A percentile compares a stretch with the other conserved stretches of the same genome.
These are phyloP conservation scores for Parnassius glacialis DNA, from an alignment of 2,888 invertebrate genomes.

Conservation along the genomic window DNA sequence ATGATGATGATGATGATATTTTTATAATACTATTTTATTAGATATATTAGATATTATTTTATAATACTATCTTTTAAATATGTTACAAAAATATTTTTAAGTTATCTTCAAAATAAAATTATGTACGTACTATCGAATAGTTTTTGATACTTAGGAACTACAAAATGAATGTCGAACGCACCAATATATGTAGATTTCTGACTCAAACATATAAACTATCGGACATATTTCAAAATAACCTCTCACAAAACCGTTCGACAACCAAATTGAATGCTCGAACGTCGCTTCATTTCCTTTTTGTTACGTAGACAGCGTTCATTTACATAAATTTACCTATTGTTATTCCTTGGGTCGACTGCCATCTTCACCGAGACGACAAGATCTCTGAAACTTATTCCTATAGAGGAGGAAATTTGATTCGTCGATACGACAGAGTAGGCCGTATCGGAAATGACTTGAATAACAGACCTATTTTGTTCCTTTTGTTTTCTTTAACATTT, in stretches of 20 bases:
- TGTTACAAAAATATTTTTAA: too few species aligned
- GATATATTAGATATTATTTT: too few species aligned
- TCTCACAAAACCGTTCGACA: constrained; percentile 52
- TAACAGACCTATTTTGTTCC: constrained; percentile 68
- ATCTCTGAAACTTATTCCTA: constrained; percentile 48
- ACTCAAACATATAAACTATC: constrained; percentile 25
- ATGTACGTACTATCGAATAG: too few species aligned
- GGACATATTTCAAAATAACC: constrained; percentile 57
- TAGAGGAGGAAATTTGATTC: constrained; percentile 71
- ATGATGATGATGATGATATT: too few species aligned
- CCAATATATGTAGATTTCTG: not conserved
- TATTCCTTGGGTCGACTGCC: constrained; percentile 59
- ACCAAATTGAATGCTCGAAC: constrained; percentile 63
- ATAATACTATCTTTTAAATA: too few species aligned
- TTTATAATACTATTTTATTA: too few species aligned
- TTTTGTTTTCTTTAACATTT: constrained; percentile 50
- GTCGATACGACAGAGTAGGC: constrained; percentile 64
- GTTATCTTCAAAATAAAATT: too few species aligned
- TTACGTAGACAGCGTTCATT: constrained; percentile 70
- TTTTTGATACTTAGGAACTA: not conserved
- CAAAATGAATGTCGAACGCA: not conserved
- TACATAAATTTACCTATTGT: constrained; percentile 80
- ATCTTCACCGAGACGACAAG: constrained; percentile 55
- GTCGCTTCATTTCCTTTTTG: constrained; percentile 73
- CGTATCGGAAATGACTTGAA: constrained; percentile 80